Base-by-base conservation (phyloP, 1,140 invertebrate genomes). In the Drusus annulatus region DNA sequence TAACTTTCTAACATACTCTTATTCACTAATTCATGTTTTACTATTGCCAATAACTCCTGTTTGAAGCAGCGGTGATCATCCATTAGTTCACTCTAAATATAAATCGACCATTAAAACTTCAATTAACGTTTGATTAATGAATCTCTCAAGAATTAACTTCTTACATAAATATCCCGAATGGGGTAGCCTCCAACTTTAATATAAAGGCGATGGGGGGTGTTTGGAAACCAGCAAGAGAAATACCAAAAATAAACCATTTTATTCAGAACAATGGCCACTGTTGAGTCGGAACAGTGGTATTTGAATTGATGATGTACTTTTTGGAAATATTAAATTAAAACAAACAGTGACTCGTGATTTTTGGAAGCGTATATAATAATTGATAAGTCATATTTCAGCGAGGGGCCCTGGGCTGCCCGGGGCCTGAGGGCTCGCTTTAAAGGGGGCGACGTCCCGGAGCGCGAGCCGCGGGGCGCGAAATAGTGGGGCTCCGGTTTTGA, bases 41-140 rank as follows among this genome's bases (percentile, higher is more conserved):
- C n/a, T 76, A 79, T 82, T 82, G 36, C 76, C 71, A 68, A 63
- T 73, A 80, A 83, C 81, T 83, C 78, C 81, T 78, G 81, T 83
- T 83, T 82, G 50, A 54, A 52, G 36, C 28, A n/a, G 80, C 36
- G 36, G 79, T 76, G 73, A 68, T 68, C 79, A 80, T 60, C 69
- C 51, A 80, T 80, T 79, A 51, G 65, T 76, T 74, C 17, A 31
- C 19, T 31, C 56, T 74, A 80, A 78, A 78, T 45, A 62, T 80
- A 54, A 78, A 79, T 80, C 65, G 75, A 62, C 76, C 74, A 80
- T 82, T 78, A 82, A 80, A 82, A 80, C 58, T 80, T 83, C 76
- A 80, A 80, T 80, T 80, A 80, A 78, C 75, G 31, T 73, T 78
- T 80, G 79, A 83, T 83, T 78, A 75, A 83, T 83, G 78, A 80